Percentiles rank a stretch among this genome's conserved stretches.
These are phyloP conservation scores for Hipposideros larvatus DNA, from an alignment of 2,797 vertebrate species.

Conservation along the genomic window DNA sequence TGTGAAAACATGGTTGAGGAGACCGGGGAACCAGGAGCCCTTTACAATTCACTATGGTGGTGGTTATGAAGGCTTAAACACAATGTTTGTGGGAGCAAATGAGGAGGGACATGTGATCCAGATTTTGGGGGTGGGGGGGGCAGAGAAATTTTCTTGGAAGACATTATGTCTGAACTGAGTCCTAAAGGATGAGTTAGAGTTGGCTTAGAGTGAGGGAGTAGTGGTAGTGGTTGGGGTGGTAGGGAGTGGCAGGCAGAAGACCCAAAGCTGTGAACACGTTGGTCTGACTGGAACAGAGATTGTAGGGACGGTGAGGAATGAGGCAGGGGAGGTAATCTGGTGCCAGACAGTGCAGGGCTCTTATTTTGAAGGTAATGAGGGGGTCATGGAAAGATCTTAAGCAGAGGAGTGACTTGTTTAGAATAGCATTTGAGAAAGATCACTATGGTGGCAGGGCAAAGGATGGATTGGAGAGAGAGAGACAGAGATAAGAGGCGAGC, in stretches of 20 bases:
- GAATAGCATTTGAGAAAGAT: constrained; percentile 15
- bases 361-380: background rate
- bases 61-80: background rate
- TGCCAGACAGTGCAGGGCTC: background rate
- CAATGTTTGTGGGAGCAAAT: background rate
- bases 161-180: background rate
- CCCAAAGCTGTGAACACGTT: background rate
- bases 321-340: background rate
- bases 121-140: background rate
- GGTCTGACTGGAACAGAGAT: background rate
- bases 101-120: background rate
- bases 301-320: background rate
- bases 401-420: constrained; percentile 9
- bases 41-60: background rate
- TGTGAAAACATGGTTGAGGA: constrained; percentile 10
- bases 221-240: background rate
- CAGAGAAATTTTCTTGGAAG: background rate
- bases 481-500: background rate
- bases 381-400: background rate
- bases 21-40: background rate
- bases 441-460: background rate
- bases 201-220: background rate
- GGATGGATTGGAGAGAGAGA: background rate
- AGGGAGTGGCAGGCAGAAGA: background rate
- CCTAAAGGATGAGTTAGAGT: background rate